These are phyloP conservation scores for Ciconia nigra DNA, from an alignment of 2,797 vertebrate species.

Conservation along the genomic window DNA sequence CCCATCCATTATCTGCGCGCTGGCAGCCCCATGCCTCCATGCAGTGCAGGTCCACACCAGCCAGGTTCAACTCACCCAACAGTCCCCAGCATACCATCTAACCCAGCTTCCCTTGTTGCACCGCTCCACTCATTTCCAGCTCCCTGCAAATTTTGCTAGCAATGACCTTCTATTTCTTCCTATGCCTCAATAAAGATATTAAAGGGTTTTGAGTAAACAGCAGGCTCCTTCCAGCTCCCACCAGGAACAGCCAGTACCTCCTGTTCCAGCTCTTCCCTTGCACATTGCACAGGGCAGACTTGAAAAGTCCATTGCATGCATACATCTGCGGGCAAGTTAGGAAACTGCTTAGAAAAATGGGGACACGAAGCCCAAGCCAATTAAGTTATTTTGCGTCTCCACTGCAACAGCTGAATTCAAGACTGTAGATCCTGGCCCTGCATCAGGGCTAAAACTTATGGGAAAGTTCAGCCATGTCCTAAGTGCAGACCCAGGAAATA, in stretches of 20 bases:
- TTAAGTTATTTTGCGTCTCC: constrained; percentile 1
- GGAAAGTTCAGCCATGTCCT: not conserved
- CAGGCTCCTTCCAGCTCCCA: not conserved
- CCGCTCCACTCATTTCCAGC: not conserved
- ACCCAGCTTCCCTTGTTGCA: not conserved
- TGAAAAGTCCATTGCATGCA: constrained; percentile 10
- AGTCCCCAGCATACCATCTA: not conserved
- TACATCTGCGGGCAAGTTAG: not conserved
- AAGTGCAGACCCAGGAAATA: constrained; percentile 32
- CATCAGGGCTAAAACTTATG: constrained; percentile 4
- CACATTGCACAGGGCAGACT: not conserved
- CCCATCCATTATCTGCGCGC: rapidly evolving
- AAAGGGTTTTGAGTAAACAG: not conserved
- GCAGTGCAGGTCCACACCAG: not conserved
- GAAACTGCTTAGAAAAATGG: constrained; percentile 20
- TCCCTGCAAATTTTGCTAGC: not conserved
- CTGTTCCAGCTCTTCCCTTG: not conserved
- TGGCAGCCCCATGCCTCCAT: not conserved
- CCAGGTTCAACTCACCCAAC: not conserved
- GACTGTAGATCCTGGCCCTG: constrained; percentile 15
- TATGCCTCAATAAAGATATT: not conserved
- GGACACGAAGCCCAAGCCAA: not conserved
- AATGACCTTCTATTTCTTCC: not conserved
- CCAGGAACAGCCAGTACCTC: not conserved
- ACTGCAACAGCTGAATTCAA: not conserved